Conservation (phyloP, 2,113 vertebrate genomes). For the Proterorhinus semilunaris region DNA sequence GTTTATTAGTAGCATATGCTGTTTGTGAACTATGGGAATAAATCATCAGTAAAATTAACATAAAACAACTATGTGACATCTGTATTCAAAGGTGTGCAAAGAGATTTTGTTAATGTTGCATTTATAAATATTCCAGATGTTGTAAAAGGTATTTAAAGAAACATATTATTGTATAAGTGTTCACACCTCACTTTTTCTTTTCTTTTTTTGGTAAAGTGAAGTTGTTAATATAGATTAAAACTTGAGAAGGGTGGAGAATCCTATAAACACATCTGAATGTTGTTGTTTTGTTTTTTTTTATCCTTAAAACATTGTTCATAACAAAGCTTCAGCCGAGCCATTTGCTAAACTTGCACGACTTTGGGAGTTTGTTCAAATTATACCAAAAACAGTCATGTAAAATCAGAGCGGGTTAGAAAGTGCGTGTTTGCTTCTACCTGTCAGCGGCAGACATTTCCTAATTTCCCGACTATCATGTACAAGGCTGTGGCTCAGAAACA, state of each 20-base stretch:
- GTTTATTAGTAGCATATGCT: not conserved
- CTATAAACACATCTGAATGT: too few relatives aligned
- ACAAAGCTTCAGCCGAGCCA: too few relatives aligned
- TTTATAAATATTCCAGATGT: too few relatives aligned
- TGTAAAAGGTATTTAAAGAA: too few relatives aligned
- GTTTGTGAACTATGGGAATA: not conserved
- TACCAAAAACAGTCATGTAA: constrained; percentile 19
- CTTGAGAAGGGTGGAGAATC: too few relatives aligned
- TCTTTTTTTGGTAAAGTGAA: too few relatives aligned
- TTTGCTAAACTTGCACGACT: not conserved
- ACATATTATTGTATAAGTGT: too few relatives aligned
- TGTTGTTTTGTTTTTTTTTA: too few relatives aligned
- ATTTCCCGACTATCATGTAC: constrained; percentile 66
- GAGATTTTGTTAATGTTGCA: too few relatives aligned
- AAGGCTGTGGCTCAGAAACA: constrained; percentile 68
- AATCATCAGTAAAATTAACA: not conserved
- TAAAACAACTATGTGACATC: not conserved
- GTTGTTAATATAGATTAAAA: too few relatives aligned
- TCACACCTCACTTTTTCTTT: too few relatives aligned
- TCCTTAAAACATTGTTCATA: too few relatives aligned
- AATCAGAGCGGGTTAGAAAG: constrained; percentile 4
- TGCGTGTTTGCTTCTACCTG: constrained; percentile 44
- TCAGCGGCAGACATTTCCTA: constrained; percentile 46
- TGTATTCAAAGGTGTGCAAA: not conserved
- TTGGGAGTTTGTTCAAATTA: constrained; percentile 20